Evolutionary conservation across 2,113 vertebrate species (phyloP), one percentile per base, ranked within the genome.

Genomic region (Nerophis lumbriciformis): DNA sequence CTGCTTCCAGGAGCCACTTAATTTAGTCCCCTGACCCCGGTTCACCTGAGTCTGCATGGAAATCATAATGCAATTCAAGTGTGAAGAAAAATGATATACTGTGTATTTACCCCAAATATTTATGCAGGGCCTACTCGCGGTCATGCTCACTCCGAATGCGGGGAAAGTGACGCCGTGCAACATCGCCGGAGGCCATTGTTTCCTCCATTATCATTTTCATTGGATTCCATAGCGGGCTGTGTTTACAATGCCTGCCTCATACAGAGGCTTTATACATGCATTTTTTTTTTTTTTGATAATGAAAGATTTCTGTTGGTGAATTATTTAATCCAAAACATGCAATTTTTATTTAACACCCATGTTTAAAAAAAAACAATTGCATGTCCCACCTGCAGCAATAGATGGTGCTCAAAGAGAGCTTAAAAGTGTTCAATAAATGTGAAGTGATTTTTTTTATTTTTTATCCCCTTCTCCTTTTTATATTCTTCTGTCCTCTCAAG

Each of bases 1-100:
- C 94, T 96, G 97, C 94, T 94, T 93, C 94, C 93, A 91, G 87
- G 88, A 90, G 90, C 91, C 91, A 88, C 92, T 94, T 98, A 95
- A 98, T 98, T 94, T 93, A 93, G 91, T 94, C 92, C 88, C 85
- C 90, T 98, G 97, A 98, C 96, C 96, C 91, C 87, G 68, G 84
- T 91, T 95, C 95, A 96, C 95, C 95, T 95, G 93, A 93, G 90
- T 88, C 94, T 91, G 91, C 93, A 94, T 94, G 92, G 93, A 95
- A 96, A 94, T 93, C 93, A 94, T 94, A 92, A 93, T 90, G 92
- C 92, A 93, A 94, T 92, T 94, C 93, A 94, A 95, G 92, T 96
- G 94, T 96, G 91, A 95, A 94, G 85, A 88, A 88, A 97, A 95
- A 96, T 97, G 93, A 97, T 96, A 92, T 93, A 96, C 85, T 94